Base-by-base conservation (phyloP, 2,797 vertebrate species). In the Sylvilagus floridanus region DNA sequence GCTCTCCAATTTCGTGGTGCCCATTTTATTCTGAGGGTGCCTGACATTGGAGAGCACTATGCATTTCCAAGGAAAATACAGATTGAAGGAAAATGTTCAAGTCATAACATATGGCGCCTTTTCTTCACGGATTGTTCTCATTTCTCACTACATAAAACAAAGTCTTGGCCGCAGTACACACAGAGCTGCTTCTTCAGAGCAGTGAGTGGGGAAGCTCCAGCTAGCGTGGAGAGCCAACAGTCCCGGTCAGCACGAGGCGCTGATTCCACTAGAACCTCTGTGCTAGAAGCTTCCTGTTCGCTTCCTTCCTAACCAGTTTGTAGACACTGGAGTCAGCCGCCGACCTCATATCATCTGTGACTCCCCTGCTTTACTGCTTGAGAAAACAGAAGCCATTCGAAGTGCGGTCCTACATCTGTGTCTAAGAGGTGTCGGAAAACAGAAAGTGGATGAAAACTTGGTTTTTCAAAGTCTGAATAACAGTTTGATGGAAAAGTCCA, bases 31-130 rank as follows among this genome's bases (percentile, higher is more conserved):
- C 65, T 17, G 14, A 94, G 62, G 57, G 21, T 83, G 19, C 50
- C 47, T 94, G 79, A 88, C 12, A 11, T 57, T 37, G 52, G 87
- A 90, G 69, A 86, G 28, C 83, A n/a, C 16, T 75, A 12, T 47
- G 82, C 66, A 77, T 92, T 84, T 93, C 93, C 42, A 81, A 91
- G 90, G 78, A 81, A 92, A 95, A 90, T 75, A 63, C 35, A 63
- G 32, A 78, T 17, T 5, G 50, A 89, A 96, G 71, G 89, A 63
- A 88, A 81, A 72, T 30, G 28, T 79, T 86, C 37, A 79, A 68
- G 57, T 83, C 37, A 66, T 68, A 90, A 87, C n/a, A 30, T n/a
- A 50, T n/a, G 28, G 73, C 82, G 52, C 42, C 78, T 65, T 96
- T 92, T 76, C 84, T 78, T 93, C 69, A 37, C 93, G 35, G 22